phyloP scores from a whole-genome alignment of 37 sponge, comb jelly and placozoan genomes.

The Haliclona indistincta region DNA sequence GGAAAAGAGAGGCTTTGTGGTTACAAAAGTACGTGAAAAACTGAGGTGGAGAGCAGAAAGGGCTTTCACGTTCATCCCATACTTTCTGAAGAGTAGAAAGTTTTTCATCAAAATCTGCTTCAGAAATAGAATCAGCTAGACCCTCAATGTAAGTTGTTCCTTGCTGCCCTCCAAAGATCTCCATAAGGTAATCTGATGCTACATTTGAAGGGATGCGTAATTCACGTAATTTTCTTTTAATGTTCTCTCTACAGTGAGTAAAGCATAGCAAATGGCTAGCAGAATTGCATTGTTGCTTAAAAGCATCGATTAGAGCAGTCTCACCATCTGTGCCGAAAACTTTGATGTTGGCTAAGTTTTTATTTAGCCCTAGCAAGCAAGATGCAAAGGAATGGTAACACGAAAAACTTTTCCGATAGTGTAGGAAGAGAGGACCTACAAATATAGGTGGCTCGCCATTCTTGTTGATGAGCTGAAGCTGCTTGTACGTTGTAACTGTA shows the following conservation, averaged over 20 bases:
- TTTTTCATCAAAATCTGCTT: slow-evolving; percentile 14
- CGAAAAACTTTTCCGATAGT: not conserved
- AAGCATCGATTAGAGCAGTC: slow-evolving; percentile 12
- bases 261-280: slow-evolving; percentile 18
- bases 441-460: slow-evolving; percentile 1
- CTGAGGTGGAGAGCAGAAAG: not conserved
- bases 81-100: not conserved
- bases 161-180: slow-evolving; percentile 17
- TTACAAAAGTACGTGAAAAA: slow-evolving; percentile 14
- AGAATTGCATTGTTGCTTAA: not conserved
- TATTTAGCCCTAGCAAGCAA: not conserved
- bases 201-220: not conserved
- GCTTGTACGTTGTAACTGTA: not conserved
- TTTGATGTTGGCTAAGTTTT: not conserved
- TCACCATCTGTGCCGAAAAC: too few species aligned
- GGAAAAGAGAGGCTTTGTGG: not conserved
- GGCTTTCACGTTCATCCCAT: slow-evolving; percentile 5
- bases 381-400: slow-evolving; percentile 11
- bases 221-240: slow-evolving; percentile 7
- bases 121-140: slow-evolving; percentile 16
- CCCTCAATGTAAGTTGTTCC: slow-evolving; percentile 11
- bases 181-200: not conserved
- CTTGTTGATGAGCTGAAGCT: not conserved
- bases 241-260: slow-evolving; percentile 17
- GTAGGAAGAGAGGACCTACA: slow-evolving; percentile 6